Evolutionary conservation across 2,113 vertebrate species (phyloP), one percentile per base, ranked within the genome.

Genomic region (Ceyx cyanopectus): DNA sequence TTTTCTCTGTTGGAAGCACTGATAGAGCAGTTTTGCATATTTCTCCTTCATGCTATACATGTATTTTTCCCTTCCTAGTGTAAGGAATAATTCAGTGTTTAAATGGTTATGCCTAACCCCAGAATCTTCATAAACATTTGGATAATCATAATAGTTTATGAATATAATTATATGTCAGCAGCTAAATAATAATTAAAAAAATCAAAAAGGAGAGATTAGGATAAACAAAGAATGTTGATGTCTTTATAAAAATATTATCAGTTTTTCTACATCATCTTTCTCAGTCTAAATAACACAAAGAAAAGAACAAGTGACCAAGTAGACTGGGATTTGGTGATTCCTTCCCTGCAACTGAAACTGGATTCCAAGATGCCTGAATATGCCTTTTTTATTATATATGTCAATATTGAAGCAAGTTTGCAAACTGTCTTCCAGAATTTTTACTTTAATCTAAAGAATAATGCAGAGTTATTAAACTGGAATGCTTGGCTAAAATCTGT

Each of bases 341-440:
- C 24, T 9, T 6, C 9, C 3, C 10, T 11, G 2, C 15, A 17
- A 0, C 0, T 43, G 7, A 27, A 58, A 41, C 5, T 75, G 63
- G 40, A 34, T 45, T 70, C n/a, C 53, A 60, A 1, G 62, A 26
- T 67, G 37, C 8, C 56, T 53, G 40, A 26, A 27, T 88, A 12
- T 48, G 26, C 34, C n/a, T 61, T 68, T 68, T 27, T 48, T n/a
- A 12, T 27, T n/a, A 21, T 48, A 8, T 43, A 21, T 61, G 20
- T 11, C 37, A 80, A 18, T 46, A 48, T 19, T 19, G 3, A 74
- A 70, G 12, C 13, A 76, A 60, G 29, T 26, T 81, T 73, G 46
- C 30, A 82, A 58, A 81, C 76, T 13, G 6, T 6, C 16, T 79
- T 65, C 85, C 14, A 54, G 63, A 69, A 30, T 72, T 87, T 78